These are phyloP conservation scores for Pituophis catenifer DNA, from an alignment of 2,113 vertebrate species.

Conservation along the genomic window DNA sequence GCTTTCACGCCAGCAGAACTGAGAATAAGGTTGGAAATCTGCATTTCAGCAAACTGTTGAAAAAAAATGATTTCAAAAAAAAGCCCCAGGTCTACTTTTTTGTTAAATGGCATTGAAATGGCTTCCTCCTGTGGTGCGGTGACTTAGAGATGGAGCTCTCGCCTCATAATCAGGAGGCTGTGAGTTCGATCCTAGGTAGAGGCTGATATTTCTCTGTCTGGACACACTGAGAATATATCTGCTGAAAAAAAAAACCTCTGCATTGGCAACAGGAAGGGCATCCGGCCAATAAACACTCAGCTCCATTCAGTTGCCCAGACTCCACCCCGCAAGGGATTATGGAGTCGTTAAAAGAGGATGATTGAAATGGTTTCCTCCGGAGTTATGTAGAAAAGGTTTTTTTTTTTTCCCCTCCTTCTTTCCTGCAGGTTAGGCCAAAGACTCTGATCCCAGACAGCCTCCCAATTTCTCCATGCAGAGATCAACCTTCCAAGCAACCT, in stretches of 20 bases:
- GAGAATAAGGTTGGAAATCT: not conserved
- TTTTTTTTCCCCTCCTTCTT: rapidly evolving
- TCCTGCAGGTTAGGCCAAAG: slow-evolving; percentile 96
- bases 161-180: too few relatives aligned
- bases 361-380: not conserved
- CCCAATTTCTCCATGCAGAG: slow-evolving; percentile 81
- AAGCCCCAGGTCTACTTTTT: not conserved
- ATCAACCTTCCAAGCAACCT: slow-evolving; percentile 82
- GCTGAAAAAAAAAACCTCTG: too few relatives aligned
- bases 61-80: not conserved
- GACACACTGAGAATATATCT: too few relatives aligned
- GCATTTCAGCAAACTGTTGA: not conserved
- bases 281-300: too few relatives aligned
- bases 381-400: rapidly evolving
- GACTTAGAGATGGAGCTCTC: too few relatives aligned
- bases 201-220: too few relatives aligned
- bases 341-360: too few relatives aligned
- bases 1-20: not conserved
- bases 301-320: too few relatives aligned
- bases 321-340: too few relatives aligned
- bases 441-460: slow-evolving; percentile 97
- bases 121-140: not conserved
- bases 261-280: too few relatives aligned
- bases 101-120: not conserved
- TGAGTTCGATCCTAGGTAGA: too few relatives aligned